Evolutionary conservation across 1,140 invertebrate genomes (phyloP), one percentile per base, ranked within the genome.

Genomic region (Drosophila suzukii): DNA sequence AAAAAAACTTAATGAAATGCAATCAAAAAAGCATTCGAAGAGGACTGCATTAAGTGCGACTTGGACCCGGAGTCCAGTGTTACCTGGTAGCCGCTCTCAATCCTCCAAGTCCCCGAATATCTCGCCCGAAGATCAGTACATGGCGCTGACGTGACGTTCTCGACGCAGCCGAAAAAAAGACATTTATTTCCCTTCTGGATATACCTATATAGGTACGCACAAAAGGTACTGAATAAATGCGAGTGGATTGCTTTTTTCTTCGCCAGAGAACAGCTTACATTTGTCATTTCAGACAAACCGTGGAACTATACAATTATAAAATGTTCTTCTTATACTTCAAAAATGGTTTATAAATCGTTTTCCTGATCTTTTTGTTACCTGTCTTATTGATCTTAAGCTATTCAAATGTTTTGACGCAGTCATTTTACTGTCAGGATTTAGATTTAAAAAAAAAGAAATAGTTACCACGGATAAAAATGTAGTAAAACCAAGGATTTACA

Each of bases 21-120:
- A 88, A 88, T 88, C 80, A 89, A 83, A 83, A 83, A 80, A 63
- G 84, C 72, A 81, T 88, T 88, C 79, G 77, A 74, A 71, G 66
- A 72, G 83, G 49, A 83, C 71, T 88, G 83, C 83, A 83, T 86
- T 86, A 86, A 86, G 78, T 75, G 50, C 36, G 36, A 24, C 10
- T 15, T 27, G 62, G 41, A 56, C 50, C 15, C 56, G 67, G 63
- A 68, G 44, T 66, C 32, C 58, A 71, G 59, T 53, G 72, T 62
- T 67, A 75, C 61, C 73, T 75, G 72, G 72, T 76, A 58, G 51
- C 49, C 54, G 50, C 20, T 54, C 43, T 15, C 12, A n/a, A 24
- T 36, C 39, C 38, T 67, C 65, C 71, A 65, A 76, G 62, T 62
- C 58, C 32, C 56, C 24, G 61, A 67, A 76, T 82, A 88, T 86